Evolutionary conservation across 2,113 vertebrate genomes (phyloP).

Genomic region (Strix uralensis): DNA sequence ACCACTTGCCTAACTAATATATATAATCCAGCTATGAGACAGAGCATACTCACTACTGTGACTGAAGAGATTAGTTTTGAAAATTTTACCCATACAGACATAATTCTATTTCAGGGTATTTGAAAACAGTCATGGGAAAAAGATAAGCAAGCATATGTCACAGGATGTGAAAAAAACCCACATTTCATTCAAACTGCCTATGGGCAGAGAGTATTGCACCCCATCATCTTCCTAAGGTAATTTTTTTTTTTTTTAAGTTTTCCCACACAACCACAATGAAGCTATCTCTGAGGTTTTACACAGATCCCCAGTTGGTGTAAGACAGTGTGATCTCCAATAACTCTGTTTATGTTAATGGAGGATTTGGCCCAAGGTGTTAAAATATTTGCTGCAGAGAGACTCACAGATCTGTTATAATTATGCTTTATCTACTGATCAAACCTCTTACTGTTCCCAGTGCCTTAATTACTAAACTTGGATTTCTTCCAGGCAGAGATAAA

Average conservation of each 20-base stretch:
- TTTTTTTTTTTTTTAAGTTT: not conserved
- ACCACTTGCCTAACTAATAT: not conserved
- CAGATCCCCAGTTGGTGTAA: not conserved
- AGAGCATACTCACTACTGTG: not conserved
- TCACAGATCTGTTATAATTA: constrained; percentile 44
- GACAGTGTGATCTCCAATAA: not conserved
- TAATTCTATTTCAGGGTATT: not conserved
- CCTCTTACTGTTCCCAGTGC: constrained; percentile 27
- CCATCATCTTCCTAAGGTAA: not conserved
- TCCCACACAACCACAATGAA: not conserved
- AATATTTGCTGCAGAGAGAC: constrained; percentile 43
- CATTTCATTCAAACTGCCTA: not conserved
- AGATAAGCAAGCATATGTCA: not conserved
- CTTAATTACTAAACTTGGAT: constrained; percentile 51
- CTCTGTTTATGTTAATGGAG: not conserved
- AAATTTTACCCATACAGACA: not conserved
- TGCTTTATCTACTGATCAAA: constrained; percentile 48
- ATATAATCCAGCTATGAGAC: not conserved
- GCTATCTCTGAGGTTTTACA: not conserved
- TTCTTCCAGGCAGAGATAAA: constrained; percentile 47
- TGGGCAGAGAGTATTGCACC: not conserved
- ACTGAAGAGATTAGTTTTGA: not conserved
- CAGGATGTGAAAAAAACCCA: not conserved
- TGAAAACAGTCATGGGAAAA: not conserved
- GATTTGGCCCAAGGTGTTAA: constrained; percentile 44